Base-by-base conservation (phyloP, 2,797 vertebrate species). In the Sparidentex hasta region DNA sequence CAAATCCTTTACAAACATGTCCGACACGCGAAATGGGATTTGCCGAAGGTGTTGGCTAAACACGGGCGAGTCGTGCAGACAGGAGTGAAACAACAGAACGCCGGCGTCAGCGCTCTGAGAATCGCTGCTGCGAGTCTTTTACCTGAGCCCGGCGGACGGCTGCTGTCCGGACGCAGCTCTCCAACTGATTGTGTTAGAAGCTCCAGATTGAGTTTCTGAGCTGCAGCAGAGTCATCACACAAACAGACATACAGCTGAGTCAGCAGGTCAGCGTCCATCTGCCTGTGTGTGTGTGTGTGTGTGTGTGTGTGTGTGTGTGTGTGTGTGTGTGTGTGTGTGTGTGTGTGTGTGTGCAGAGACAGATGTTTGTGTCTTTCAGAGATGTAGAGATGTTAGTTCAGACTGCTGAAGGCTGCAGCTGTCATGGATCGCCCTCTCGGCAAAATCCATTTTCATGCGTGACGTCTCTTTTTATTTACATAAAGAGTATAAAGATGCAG, bases 21-120 rank as follows among this genome's bases (percentile, higher is more conserved):
- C 79, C 48, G 82, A 86, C 84, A 91, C 52, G 21, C 78, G 0
- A 78, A 88, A 89, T 52, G 16, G 82, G 79, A 91, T 93, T 90
- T 83, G 74, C 11, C 56, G 62, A 81, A 84, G 86, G 74, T 86
- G 73, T 62, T 16, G 33, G 62, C 70, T 77, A 78, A 86, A 85
- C 65, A 61, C 52, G 17, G 62, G 71, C 54, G 11, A 20, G 59
- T 38, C n/a, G 43, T 56, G 66, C 70, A 57, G 76, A 73, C 52
- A 29, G 46, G 18, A 38, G 67, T 41, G 70, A 78, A 74, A 38
- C 71, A 72, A 47, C 58, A 70, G 77, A 88, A 79, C 20, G 38
- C 23, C 69, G 2, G 48, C 50, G 61, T 90, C 88, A 82, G 83
- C 80, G 71, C 75, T 82, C 43, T n/a, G 71, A 70, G 77, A 78